These are phyloP conservation scores for Burhinus bistriatus DNA, from an alignment of 2,113 vertebrate genomes.

Conservation along the genomic window DNA sequence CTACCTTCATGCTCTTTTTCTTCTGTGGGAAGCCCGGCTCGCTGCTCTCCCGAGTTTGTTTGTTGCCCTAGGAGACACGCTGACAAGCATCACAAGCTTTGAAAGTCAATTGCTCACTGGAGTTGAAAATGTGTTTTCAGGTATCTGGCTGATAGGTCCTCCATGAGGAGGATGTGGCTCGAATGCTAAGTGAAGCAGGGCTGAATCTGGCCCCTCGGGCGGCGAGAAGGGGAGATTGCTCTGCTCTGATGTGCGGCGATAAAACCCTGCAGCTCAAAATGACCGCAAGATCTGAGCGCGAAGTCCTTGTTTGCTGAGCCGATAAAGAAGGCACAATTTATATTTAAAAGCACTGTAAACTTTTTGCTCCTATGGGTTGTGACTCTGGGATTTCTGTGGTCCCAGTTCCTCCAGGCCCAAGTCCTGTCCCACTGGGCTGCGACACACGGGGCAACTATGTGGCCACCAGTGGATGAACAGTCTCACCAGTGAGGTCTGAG, in stretches of 20 bases:
- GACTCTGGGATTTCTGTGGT: neutral
- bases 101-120: constrained; percentile 69
- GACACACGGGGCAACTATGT: rapidly evolving
- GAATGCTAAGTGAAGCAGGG: neutral
- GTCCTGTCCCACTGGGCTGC: rapidly evolving
- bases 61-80: constrained; percentile 49
- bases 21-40: constrained; percentile 28
- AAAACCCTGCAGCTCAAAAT: neutral
- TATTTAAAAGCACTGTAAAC: neutral
- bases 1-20: neutral
- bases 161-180: constrained; percentile 44
- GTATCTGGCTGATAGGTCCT: constrained; percentile 71
- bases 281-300: neutral
- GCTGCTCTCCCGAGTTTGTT: constrained; percentile 56
- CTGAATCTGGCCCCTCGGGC: neutral
- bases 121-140: constrained; percentile 78
- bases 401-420: neutral
- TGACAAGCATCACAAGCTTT: constrained; percentile 51
- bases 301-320: neutral
- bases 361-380: neutral
- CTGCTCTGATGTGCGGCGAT: neutral
- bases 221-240: neutral
- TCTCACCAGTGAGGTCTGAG: rapidly evolving
- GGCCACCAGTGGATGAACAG: neutral
- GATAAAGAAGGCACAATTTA: neutral